Percentiles rank a stretch among this genome's conserved stretches.
These are phyloP conservation scores for Pseudorasbora parva DNA, from an alignment of 2,113 vertebrate species.

Conservation along the genomic window DNA sequence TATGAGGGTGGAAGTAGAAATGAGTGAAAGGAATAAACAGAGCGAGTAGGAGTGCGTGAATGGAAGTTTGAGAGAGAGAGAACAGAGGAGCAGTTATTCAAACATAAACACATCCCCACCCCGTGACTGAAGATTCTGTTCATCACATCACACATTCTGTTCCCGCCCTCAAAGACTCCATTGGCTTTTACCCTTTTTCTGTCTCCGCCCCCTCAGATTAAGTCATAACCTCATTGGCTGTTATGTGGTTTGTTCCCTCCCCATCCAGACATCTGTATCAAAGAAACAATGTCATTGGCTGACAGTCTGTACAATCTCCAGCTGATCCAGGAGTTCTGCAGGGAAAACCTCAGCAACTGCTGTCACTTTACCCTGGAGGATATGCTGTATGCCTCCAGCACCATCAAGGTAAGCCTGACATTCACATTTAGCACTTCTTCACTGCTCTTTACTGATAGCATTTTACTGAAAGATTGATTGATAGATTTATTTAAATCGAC, in stretches of 20 bases:
- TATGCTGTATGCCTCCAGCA: constrained; percentile 93
- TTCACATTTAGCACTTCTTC: too few relatives aligned
- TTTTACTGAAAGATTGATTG: not conserved
- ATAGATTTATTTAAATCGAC: not conserved
- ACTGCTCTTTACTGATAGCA: not conserved
- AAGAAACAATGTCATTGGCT: constrained; percentile 95
- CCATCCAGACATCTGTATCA: constrained; percentile 91
- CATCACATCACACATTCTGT: constrained; percentile 34
- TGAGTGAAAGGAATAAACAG: constrained; percentile 27
- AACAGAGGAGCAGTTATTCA: constrained; percentile 62
- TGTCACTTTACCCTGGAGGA: constrained; percentile 98
- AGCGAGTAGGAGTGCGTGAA: constrained; percentile 28
- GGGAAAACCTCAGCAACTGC: constrained; percentile 91
- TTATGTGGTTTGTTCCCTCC: constrained; percentile 32
- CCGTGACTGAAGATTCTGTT: constrained; percentile 31
- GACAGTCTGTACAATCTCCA: constrained; percentile 98
- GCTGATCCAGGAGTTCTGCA: constrained; percentile 94
- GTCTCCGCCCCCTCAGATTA: not conserved
- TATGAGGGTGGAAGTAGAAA: not conserved
- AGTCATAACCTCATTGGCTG: constrained; percentile 12
- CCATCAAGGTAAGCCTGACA: constrained; percentile 80
- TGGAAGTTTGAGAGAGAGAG: not conserved
- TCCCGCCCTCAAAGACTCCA: not conserved
- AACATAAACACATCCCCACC: constrained; percentile 71
- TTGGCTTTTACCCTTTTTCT: not conserved